A percentile compares a stretch with the other conserved stretches of the same genome.
Evolutionary conservation across 2,797 vertebrate genomes (phyloP).

Genomic region (Nasua narica): DNA sequence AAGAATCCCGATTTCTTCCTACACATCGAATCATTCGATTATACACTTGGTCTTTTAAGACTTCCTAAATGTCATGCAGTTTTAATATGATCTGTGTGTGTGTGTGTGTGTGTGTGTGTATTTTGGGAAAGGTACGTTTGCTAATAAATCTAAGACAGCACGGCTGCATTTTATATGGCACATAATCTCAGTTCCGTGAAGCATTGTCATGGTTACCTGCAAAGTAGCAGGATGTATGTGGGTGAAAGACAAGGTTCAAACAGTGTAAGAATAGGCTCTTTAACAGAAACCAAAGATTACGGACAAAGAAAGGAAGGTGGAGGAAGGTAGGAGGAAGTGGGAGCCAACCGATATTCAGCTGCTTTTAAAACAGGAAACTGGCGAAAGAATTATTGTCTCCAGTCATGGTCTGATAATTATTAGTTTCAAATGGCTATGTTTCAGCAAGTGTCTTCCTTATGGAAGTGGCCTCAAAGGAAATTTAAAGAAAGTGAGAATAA

Average conservation of each 20-base stretch:
- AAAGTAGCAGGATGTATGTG: slow-evolving; percentile 61
- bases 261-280: slow-evolving; percentile 33
- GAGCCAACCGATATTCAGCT: neutral
- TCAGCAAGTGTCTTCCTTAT: neutral
- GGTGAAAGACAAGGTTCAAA: slow-evolving; percentile 61
- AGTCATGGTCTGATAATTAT: neutral
- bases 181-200: slow-evolving; percentile 33
- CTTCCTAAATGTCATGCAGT: slow-evolving; percentile 10
- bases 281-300: slow-evolving; percentile 40
- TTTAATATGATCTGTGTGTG: slow-evolving; percentile 24
- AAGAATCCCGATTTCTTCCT: neutral
- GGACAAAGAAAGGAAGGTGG: neutral
- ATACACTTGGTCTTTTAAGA: neutral
- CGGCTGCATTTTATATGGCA: slow-evolving; percentile 29
- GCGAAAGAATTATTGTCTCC: neutral
- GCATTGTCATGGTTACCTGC: slow-evolving; percentile 77
- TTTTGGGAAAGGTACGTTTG: slow-evolving; percentile 44
- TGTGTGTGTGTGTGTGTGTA: neutral
- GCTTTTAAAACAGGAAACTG: neutral
- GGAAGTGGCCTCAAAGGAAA: neutral
- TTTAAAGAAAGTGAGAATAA: neutral
- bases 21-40: neutral
- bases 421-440: neutral
- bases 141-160: slow-evolving; percentile 54
- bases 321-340: neutral